Percentiles rank a stretch among this genome's conserved stretches.
Conservation (phyloP, 2,888 invertebrate genomes). For the Molanna angustata region DNA sequence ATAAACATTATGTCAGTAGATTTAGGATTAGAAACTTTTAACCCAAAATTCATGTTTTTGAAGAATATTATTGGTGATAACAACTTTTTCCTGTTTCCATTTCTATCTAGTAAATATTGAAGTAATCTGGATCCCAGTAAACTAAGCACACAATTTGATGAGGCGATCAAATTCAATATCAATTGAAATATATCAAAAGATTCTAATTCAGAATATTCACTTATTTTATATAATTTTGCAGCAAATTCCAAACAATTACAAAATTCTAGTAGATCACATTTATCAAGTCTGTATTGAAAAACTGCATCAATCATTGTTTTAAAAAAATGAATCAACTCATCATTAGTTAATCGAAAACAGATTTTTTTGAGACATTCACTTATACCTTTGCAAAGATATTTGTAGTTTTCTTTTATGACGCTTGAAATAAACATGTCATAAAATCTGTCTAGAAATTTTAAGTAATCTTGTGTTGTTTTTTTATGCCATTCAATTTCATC, state of each 20-base stretch:
- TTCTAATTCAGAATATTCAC: slow-evolving; percentile 46
- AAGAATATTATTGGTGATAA: slow-evolving; percentile 54
- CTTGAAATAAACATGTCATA: slow-evolving; percentile 50
- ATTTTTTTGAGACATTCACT: slow-evolving; percentile 55
- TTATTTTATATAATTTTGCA: slow-evolving; percentile 47
- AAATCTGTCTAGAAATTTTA: slow-evolving; percentile 46
- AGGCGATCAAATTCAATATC: slow-evolving; percentile 50
- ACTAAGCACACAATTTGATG: slow-evolving; percentile 47
- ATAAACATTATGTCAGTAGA: slow-evolving; percentile 53
- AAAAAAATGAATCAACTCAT: slow-evolving; percentile 49
- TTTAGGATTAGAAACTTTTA: slow-evolving; percentile 44
- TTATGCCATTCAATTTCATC: slow-evolving; percentile 49
- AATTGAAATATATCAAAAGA: slow-evolving; percentile 48
- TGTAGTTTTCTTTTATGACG: slow-evolving; percentile 39
- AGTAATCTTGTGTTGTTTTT: slow-evolving; percentile 38
- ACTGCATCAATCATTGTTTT: slow-evolving; percentile 54
- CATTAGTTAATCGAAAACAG: slow-evolving; percentile 49
- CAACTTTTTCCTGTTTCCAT: slow-evolving; percentile 48
- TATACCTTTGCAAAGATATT: slow-evolving; percentile 48
- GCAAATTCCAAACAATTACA: slow-evolving; percentile 50
- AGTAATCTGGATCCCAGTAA: slow-evolving; percentile 56
- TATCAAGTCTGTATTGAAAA: slow-evolving; percentile 42
- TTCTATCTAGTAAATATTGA: slow-evolving; percentile 56
- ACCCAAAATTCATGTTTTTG: slow-evolving; percentile 43
- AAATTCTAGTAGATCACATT: slow-evolving; percentile 52